These are phyloP conservation scores for Meriones psammophilus DNA, from an alignment of 2,797 vertebrate genomes.

Conservation along the genomic window DNA sequence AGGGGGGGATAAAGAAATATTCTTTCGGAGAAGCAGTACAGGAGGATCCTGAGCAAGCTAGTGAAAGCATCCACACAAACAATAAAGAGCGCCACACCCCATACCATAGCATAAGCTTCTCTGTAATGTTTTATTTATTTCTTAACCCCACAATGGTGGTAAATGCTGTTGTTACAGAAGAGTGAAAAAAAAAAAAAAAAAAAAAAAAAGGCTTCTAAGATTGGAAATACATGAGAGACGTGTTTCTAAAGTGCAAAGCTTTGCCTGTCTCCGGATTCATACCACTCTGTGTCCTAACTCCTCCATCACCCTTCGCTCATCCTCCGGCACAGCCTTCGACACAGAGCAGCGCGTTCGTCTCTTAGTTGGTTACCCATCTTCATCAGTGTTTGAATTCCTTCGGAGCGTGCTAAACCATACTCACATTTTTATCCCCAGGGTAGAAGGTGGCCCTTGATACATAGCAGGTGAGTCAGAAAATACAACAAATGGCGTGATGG, in stretches of 20 bases:
- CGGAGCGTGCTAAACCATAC: background rate
- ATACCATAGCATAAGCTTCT: background rate
- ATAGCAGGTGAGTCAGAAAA: background rate
- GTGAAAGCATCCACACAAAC: background rate
- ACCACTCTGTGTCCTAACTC: background rate
- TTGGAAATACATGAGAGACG: background rate
- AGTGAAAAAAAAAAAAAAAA: background rate
- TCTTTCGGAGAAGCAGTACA: background rate
- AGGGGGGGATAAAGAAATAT: background rate
- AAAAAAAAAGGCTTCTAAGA: background rate
- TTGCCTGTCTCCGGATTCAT: background rate
- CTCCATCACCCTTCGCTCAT: background rate
- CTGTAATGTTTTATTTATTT: background rate
- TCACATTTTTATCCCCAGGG: background rate
- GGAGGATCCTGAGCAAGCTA: background rate
- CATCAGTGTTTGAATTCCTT: background rate
- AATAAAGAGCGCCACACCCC: background rate
- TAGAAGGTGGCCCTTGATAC: background rate
- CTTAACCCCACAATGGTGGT: background rate
- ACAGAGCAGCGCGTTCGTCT: background rate
- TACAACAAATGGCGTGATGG: background rate
- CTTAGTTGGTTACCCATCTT: background rate
- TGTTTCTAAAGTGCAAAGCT: conserved; percentile 9
- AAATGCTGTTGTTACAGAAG: background rate
- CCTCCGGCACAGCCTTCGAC: background rate